Percentiles rank a stretch among this genome's conserved stretches.
phyloP scores from a whole-genome alignment of 1,140 invertebrate genomes.

The Caerostris extrusa region DNA sequence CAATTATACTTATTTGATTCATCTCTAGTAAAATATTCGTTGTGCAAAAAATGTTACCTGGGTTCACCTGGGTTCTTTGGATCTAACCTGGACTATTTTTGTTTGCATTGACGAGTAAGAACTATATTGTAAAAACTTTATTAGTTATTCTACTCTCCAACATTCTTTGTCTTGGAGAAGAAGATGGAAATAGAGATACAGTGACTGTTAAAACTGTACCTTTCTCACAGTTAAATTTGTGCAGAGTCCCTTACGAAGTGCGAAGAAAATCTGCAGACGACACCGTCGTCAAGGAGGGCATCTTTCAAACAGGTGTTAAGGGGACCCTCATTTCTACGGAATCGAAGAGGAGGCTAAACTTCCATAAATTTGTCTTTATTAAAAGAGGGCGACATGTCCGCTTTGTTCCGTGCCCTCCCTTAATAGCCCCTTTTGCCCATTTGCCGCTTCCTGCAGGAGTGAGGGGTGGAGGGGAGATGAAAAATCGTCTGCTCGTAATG shows the following conservation, averaged over 20 bases:
- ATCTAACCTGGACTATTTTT: no score
- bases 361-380: constrained; percentile 73
- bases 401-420: constrained; percentile 41
- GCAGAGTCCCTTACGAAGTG: neutral
- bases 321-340: constrained; percentile 24
- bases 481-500: constrained; percentile 45
- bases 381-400: constrained; percentile 50
- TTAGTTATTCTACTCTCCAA: no score
- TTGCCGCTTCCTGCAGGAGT: neutral
- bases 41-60: no score
- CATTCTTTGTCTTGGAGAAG: no score
- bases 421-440: constrained; percentile 28
- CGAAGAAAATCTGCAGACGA: constrained; percentile 8
- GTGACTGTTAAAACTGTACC: no score
- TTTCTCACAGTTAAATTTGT: neutral
- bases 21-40: no score
- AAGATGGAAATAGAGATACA: no score
- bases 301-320: constrained; percentile 63
- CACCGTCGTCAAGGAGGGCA: neutral
- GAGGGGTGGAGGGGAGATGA: neutral
- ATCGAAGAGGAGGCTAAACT: constrained; percentile 38
- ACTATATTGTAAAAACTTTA: no score
- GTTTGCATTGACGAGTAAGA: no score
- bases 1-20: no score
- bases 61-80: no score